Percentiles rank a stretch among this genome's conserved stretches.
These are phyloP conservation scores for Thalpophila matura DNA, from an alignment of 2,888 invertebrate species.

Conservation along the genomic window DNA sequence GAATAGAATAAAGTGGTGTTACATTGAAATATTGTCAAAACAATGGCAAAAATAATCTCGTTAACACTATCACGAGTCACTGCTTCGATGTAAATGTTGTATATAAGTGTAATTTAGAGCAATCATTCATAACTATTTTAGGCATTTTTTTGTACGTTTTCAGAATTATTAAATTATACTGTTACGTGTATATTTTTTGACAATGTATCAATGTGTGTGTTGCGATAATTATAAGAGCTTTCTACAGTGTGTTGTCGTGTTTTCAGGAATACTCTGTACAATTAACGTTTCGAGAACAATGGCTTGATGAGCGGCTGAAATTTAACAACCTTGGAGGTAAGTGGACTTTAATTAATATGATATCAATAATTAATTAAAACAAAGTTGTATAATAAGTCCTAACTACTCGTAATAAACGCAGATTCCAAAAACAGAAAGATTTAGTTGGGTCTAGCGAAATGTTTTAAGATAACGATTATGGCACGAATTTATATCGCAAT, in stretches of 20 bases:
- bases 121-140: not conserved
- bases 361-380: not conserved
- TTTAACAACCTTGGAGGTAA: constrained; percentile 96
- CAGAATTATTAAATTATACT: not conserved
- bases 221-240: constrained; percentile 6
- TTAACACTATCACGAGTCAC: not conserved
- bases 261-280: constrained; percentile 99
- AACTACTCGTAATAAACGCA: not conserved
- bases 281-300: constrained; percentile 99
- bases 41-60: constrained; percentile 6
- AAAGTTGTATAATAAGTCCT: not conserved
- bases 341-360: constrained; percentile 59
- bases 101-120: constrained; percentile 11
- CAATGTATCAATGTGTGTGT: constrained; percentile 58
- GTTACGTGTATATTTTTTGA: constrained; percentile 40
- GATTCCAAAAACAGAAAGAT: not conserved
- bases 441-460: not conserved
- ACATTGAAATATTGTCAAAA: constrained; percentile 70
- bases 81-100: not conserved
- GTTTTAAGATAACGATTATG: not conserved
- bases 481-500: not conserved
- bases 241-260: constrained; percentile 57
- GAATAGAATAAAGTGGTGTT: constrained; percentile 36
- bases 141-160: not conserved
- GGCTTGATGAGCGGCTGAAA: constrained; percentile 97